Evolutionary conservation across 2,797 vertebrate species (phyloP).

Genomic region (Thamnophis elegans): DNA sequence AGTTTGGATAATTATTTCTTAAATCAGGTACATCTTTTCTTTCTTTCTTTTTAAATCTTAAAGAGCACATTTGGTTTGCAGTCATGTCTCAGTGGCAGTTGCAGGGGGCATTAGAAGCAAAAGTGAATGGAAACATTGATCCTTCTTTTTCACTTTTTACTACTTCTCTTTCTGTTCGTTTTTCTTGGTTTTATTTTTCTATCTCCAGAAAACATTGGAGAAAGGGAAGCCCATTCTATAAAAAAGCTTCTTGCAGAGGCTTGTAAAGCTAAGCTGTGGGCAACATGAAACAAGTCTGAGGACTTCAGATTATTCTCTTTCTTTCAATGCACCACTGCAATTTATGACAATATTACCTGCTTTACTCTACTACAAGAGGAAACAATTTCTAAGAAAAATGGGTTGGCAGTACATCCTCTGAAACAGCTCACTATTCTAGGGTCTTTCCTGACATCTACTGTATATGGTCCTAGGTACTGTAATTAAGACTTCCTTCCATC

Average conservation of each 20-base stretch:
- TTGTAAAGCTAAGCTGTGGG: neutral
- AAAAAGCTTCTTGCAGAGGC: neutral
- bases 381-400: neutral
- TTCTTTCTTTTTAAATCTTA: no score
- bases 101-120: neutral
- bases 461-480: neutral
- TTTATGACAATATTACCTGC: neutral
- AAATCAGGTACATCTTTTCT: neutral
- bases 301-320: neutral
- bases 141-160: neutral
- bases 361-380: neutral
- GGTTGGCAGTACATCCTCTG: neutral
- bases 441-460: neutral
- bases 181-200: neutral
- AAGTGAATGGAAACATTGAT: neutral
- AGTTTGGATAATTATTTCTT: neutral
- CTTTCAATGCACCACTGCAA: neutral
- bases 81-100: neutral
- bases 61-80: neutral
- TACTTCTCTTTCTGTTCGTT: neutral
- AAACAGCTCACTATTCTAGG: neutral
- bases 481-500: neutral
- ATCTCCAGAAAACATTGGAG: neutral
- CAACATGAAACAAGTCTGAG: neutral
- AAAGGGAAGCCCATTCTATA: neutral